phyloP scores from a whole-genome alignment of 2,888 invertebrate genomes.

The Tenthredo notha region DNA sequence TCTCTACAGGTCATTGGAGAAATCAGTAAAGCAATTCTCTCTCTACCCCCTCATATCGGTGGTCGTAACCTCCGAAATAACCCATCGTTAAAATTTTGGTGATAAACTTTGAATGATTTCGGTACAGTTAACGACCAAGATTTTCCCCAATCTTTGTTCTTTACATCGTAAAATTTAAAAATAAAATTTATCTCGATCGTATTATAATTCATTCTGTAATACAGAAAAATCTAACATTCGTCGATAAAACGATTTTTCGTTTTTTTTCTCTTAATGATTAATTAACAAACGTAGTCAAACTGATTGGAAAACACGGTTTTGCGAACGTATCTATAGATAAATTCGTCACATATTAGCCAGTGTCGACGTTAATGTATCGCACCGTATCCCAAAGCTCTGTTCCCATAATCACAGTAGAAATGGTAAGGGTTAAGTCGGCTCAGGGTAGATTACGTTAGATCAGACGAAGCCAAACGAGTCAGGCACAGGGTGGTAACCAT shows the following conservation, averaged over 20 bases:
- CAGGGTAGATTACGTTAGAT: constrained; percentile 41
- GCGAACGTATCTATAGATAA: not conserved
- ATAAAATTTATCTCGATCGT: constrained; percentile 43
- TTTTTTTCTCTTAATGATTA: not conserved
- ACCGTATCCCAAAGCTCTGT: not conserved
- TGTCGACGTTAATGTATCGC: not conserved
- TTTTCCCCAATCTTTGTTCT: constrained; percentile 44
- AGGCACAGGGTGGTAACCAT: not conserved
- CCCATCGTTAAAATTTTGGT: constrained; percentile 55
- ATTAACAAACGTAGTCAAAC: not conserved
- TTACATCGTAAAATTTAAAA: constrained; percentile 26
- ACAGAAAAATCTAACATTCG: not conserved
- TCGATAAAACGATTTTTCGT: not conserved
- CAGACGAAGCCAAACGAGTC: constrained; percentile 38
- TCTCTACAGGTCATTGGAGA: constrained; percentile 52
- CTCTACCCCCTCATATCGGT: constrained; percentile 56
- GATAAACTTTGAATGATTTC: constrained; percentile 53
- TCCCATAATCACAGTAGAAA: not conserved
- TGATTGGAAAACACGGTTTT: not conserved
- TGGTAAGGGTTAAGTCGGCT: constrained; percentile 23
- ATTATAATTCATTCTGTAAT: not conserved
- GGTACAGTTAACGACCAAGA: constrained; percentile 52
- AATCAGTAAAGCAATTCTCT: constrained; percentile 40
- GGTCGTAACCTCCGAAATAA: constrained; percentile 54
- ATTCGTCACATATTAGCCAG: not conserved